Evolutionary conservation across 2,113 vertebrate genomes (phyloP).

Genomic region (Ameiurus melas): DNA sequence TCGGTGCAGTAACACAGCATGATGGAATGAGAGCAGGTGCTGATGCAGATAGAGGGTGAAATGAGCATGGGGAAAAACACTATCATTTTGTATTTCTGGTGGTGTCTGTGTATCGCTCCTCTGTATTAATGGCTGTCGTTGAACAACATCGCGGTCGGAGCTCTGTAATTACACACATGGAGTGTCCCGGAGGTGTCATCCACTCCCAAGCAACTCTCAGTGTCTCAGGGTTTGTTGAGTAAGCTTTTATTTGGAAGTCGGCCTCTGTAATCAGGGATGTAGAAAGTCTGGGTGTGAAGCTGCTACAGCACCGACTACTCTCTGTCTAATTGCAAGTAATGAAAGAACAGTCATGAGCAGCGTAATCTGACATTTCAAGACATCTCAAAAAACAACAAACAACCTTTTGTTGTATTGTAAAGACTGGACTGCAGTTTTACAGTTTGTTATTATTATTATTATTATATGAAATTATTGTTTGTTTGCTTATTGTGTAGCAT

Average conservation of each 20-base stretch:
- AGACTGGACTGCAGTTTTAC: background rate
- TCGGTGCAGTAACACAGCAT: background rate
- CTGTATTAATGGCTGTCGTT: background rate
- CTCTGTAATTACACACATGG: conserved; percentile 6
- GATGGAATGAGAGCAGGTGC: background rate
- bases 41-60: background rate
- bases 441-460: background rate
- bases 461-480: background rate
- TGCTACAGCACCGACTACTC: background rate
- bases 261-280: background rate
- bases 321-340: background rate
- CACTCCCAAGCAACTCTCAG: background rate
- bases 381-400: background rate
- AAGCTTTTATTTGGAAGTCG: background rate
- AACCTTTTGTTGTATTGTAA: background rate
- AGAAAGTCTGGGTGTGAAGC: background rate
- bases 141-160: background rate
- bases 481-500: background rate
- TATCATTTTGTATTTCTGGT: background rate
- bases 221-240: background rate
- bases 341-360: background rate
- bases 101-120: background rate
- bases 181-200: background rate
- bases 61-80: background rate
- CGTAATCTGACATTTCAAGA: background rate